Evolutionary conservation across 2,888 invertebrate species (phyloP).

Genomic region (Atherix ibis): DNA sequence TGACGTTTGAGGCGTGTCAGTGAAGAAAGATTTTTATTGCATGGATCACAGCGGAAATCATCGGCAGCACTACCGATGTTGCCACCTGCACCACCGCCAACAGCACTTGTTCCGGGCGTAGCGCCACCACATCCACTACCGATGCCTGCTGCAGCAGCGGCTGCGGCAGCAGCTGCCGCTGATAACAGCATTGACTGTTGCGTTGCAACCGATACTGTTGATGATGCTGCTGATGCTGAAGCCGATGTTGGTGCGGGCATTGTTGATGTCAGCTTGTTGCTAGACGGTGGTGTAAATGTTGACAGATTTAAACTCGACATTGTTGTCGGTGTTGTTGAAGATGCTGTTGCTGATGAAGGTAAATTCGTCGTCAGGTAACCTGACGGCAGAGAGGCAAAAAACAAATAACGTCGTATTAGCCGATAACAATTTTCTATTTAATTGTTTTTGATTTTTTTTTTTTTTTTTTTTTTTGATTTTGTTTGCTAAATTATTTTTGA

Average conservation of each 20-base stretch:
- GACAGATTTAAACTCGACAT: conserved; percentile 8
- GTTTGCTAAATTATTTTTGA: background rate
- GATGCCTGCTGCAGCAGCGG: conserved; percentile 11
- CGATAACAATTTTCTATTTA: conserved; percentile 23
- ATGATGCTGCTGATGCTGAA: conserved; percentile 16
- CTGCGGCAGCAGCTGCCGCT: conserved; percentile 18
- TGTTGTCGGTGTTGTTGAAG: conserved; percentile 18
- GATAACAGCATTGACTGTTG: conserved; percentile 7
- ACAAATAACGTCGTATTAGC: conserved; percentile 32
- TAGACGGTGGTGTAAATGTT: conserved; percentile 4
- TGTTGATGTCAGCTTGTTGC: conserved; percentile 9
- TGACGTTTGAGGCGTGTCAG: conserved; percentile 77
- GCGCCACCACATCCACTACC: conserved; percentile 25
- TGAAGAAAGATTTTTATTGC: conserved; percentile 80
- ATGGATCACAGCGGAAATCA: conserved; percentile 81
- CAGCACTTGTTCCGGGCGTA: conserved; percentile 18
- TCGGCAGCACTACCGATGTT: conserved; percentile 51
- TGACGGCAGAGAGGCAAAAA: conserved; percentile 35
- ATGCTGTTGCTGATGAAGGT: conserved; percentile 14
- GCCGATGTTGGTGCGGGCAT: conserved; percentile 13
- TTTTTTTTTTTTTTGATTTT: conserved; percentile 12
- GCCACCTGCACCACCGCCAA: conserved; percentile 8
- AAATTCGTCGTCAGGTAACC: conserved; percentile 35
- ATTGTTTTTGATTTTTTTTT: conserved; percentile 14
- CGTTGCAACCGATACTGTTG: conserved; percentile 7